Base-by-base conservation (phyloP, 2,888 invertebrate species). In the Chrysopilus asiliformis region DNA sequence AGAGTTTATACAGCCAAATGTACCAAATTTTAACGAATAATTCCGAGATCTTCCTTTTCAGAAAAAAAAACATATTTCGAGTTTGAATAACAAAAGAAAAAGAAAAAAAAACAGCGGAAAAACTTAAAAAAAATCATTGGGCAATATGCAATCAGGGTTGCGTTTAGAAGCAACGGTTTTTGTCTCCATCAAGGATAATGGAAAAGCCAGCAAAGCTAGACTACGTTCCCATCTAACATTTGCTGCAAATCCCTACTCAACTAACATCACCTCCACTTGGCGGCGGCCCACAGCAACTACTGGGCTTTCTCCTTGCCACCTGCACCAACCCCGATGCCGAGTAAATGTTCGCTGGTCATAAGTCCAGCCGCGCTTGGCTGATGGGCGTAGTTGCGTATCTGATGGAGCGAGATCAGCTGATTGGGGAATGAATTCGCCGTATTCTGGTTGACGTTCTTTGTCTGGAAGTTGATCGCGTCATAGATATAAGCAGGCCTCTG, bases 371-470 rank as follows among this genome's bases (percentile, higher is more conserved):
- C 74, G 13, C 40, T 38, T 31, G 90, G 90, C 60, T 90, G 90
- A 62, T 89, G 89, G 47, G 89, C 87, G 66, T 90, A 94, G 65
- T 93, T 93, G 64, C 93, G 76, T 57, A 94, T 94, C 68, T 94
- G 93, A 65, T 94, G 93, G 52, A 94, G 71, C 48, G 91, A 89
- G 60, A 91, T 91, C 62, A 91, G 70, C 65, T 91, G 90, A 60
- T 90, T 89, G 36, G 90, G 90, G 63, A 91, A 90, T 36, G 72
- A 68, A 33, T 77, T 73, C 2, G 76, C 70, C 45, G 74, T 67
- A 45, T 60, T 61, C 58, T 78, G 79, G 44, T 64, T 61, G 42
- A 63, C 64, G 55, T 56, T 71, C 50, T 71, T 70, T 53, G 75
- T 76, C 55, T 81, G 82, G 68, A 89, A 83, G 58, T 81, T 80